Evolutionary conservation across 2,113 vertebrate genomes (phyloP).

Genomic region (Geococcyx californianus): DNA sequence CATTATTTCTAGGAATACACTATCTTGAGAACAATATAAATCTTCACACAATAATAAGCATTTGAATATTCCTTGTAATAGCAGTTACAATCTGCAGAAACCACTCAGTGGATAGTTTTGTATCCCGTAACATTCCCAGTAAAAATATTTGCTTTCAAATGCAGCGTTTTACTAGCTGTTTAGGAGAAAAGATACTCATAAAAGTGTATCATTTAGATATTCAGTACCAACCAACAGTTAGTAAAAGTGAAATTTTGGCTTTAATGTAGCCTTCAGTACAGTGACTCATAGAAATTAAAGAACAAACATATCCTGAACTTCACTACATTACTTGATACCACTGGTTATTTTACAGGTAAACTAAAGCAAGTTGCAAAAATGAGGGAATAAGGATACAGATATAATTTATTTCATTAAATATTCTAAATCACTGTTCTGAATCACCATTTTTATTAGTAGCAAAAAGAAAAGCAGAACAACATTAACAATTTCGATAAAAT

Average conservation of each 20-base stretch:
- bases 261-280: not conserved
- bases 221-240: not conserved
- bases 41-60: not conserved
- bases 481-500: slow-evolving; percentile 27
- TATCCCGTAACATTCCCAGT: not conserved
- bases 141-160: not conserved
- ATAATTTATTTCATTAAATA: not conserved
- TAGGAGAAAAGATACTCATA: not conserved
- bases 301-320: not conserved
- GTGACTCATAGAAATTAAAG: not conserved
- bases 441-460: not conserved
- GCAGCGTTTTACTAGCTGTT: not conserved
- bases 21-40: not conserved
- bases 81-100: not conserved
- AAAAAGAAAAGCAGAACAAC: not conserved
- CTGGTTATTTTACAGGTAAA: slow-evolving; percentile 3
- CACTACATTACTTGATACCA: not conserved
- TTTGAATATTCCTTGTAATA: not conserved
- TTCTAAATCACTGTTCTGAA: not conserved
- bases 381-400: not conserved
- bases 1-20: not conserved
- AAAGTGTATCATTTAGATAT: not conserved
- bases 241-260: not conserved
- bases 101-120: not conserved
- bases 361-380: not conserved